These are phyloP conservation scores for Cryptocheilus praepositus DNA, from an alignment of 2,888 invertebrate genomes.

Conservation along the genomic window DNA sequence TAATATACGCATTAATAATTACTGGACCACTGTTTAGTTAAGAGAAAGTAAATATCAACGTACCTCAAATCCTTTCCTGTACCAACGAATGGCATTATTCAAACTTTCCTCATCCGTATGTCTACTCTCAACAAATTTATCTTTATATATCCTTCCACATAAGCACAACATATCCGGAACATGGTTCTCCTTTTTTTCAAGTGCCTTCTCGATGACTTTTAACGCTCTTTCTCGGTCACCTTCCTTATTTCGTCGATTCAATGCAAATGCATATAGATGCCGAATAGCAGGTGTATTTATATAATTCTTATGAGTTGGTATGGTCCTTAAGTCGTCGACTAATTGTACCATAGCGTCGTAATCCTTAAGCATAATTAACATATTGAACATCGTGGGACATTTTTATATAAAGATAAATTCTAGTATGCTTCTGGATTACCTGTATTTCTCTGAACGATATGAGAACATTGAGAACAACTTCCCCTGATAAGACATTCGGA, in stretches of 20 bases:
- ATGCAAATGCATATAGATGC: constrained; percentile 96
- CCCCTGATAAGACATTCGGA: constrained; percentile 96
- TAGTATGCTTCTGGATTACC: constrained; percentile 57
- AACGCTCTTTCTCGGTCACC: constrained; percentile 97
- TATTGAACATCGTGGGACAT: background rate
- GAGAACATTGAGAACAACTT: constrained; percentile 95
- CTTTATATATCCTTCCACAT: constrained; percentile 97
- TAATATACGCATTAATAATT: background rate
- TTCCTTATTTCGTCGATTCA: constrained; percentile 94
- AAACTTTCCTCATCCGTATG: constrained; percentile 92
- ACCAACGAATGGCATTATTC: constrained; percentile 96
- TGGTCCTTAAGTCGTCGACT: constrained; percentile 93
- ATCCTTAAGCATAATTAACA: constrained; percentile 77
- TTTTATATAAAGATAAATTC: constrained; percentile 7
- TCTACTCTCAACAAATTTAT: constrained; percentile 97
- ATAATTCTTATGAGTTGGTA: constrained; percentile 92
- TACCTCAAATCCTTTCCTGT: constrained; percentile 94
- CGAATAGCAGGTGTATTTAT: constrained; percentile 93
- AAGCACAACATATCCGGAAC: constrained; percentile 98
- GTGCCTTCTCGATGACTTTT: constrained; percentile 91
- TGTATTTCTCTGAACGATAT: constrained; percentile 94
- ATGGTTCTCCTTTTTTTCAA: constrained; percentile 94
- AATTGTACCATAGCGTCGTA: constrained; percentile 98
- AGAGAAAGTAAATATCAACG: background rate
- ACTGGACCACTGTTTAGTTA: no score